Percentiles rank a stretch among this genome's conserved stretches.
These are phyloP conservation scores for Astreopora myriophthalma DNA, from an alignment of 64 coral and sea anemone genomes.

Conservation along the genomic window DNA sequence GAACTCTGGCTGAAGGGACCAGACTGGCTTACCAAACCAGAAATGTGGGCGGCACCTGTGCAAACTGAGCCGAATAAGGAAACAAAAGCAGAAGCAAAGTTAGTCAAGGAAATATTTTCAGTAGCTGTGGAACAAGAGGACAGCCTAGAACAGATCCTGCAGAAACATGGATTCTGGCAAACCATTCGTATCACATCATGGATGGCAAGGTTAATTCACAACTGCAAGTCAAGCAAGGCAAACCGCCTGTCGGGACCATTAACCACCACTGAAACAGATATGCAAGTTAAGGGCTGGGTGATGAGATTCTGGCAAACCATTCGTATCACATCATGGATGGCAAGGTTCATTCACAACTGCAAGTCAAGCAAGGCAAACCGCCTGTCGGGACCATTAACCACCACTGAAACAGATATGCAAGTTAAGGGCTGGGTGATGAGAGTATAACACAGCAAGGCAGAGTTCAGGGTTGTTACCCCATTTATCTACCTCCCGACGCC, in stretches of 20 bases:
- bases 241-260: slow-evolving; percentile 8
- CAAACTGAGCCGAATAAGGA: slow-evolving; percentile 30
- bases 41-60: slow-evolving; percentile 2
- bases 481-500: slow-evolving; percentile 23
- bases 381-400: slow-evolving; percentile 1
- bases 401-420: slow-evolving; percentile 18
- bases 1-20: slow-evolving; percentile 13
- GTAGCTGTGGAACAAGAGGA: slow-evolving; percentile 14
- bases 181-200: slow-evolving; percentile 49
- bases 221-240: slow-evolving; percentile 11
- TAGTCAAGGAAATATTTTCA: slow-evolving; percentile 23
- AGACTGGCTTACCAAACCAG: background rate
- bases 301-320: too few species aligned
- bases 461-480: slow-evolving; percentile 44
- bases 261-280: background rate
- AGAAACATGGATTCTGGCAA: slow-evolving; percentile 46
- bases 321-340: too few species aligned
- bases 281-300: slow-evolving; percentile 32
- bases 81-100: slow-evolving; percentile 8
- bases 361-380: background rate
- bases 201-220: slow-evolving; percentile 23
- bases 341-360: slow-evolving; percentile 28
- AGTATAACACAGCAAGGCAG: background rate
- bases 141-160: background rate
- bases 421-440: slow-evolving; percentile 25